These are phyloP conservation scores for Manis crassicaudata DNA, from an alignment of 2,797 vertebrate genomes.

Conservation along the genomic window DNA sequence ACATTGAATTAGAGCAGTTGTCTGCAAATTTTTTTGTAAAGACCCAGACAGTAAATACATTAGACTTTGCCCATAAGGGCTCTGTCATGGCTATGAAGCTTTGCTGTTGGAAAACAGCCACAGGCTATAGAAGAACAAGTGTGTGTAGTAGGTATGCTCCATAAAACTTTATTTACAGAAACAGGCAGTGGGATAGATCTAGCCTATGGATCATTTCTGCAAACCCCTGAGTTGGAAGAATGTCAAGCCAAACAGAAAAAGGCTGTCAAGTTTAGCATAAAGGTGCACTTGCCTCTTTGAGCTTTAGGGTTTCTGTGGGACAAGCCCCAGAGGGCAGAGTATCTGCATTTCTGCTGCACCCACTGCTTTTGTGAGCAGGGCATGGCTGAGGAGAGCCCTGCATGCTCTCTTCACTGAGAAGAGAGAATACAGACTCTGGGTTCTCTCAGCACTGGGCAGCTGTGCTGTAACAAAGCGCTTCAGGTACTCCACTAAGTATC, in stretches of 20 bases:
- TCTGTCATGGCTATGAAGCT: not conserved
- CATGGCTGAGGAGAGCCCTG: not conserved
- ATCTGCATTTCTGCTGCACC: not conserved
- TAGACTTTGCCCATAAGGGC: not conserved
- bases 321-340: too few relatives aligned
- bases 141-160: not conserved
- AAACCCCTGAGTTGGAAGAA: not conserved
- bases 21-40: not conserved
- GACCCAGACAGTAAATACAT: not conserved
- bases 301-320: not conserved
- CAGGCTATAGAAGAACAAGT: not conserved
- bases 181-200: not conserved
- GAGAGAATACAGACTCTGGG: not conserved
- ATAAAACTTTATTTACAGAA: not conserved
- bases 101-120: not conserved
- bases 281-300: not conserved
- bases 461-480: rapidly evolving
- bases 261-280: not conserved
- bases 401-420: not conserved
- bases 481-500: not conserved
- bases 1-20: not conserved
- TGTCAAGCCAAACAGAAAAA: not conserved
- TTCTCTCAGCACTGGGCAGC: not conserved
- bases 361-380: not conserved
- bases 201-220: not conserved